Percentiles rank a stretch among this genome's conserved stretches.
Evolutionary conservation across 1,140 invertebrate species (phyloP).

Genomic region (Mamestra configurata): DNA sequence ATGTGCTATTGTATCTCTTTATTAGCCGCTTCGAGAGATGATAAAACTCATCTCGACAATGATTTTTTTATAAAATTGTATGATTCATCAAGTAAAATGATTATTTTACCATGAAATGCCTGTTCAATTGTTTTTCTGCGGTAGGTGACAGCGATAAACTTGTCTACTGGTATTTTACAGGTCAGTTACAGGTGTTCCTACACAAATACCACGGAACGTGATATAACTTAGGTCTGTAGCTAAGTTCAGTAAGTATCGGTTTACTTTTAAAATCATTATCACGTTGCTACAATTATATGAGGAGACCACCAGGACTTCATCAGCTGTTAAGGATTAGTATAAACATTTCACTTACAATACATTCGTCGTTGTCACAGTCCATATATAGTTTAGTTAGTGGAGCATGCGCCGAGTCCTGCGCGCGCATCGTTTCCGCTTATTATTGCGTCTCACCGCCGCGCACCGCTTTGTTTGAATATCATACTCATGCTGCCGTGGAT

Average conservation of each 20-base stretch:
- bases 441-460: conserved; percentile 63
- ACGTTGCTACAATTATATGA: background rate
- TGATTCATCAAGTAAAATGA: background rate
- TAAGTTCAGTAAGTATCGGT: no score
- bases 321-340: conserved; percentile 15
- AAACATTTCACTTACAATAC: conserved; percentile 35
- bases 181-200: no score
- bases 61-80: background rate
- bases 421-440: conserved; percentile 70
- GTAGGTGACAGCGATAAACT: no score
- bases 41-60: background rate
- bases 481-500: conserved; percentile 42
- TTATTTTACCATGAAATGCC: no score
- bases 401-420: conserved; percentile 25
- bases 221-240: no score
- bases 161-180: no score
- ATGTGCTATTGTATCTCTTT: background rate
- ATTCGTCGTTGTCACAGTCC: conserved; percentile 39
- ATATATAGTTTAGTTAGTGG: conserved; percentile 31
- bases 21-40: background rate
- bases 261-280: no score
- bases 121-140: no score
- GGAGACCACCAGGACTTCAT: conserved; percentile 1
- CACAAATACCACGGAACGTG: no score
- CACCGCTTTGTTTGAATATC: conserved; percentile 70